Percentiles rank a stretch among this genome's conserved stretches.
Evolutionary conservation across 2,113 vertebrate species (phyloP).

Genomic region (Phrynosoma blainvillii): DNA sequence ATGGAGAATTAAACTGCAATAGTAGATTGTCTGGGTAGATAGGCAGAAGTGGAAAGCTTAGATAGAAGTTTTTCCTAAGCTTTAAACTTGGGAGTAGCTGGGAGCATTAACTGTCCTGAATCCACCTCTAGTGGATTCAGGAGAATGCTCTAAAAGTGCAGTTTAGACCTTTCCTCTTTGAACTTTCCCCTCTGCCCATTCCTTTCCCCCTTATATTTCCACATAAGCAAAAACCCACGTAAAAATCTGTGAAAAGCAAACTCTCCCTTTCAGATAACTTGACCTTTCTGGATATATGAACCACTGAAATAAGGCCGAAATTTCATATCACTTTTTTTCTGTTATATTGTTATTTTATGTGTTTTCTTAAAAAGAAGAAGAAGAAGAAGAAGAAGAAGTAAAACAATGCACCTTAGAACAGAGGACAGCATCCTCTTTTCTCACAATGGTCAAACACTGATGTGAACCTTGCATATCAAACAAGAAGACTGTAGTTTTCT

Average conservation of each 20-base stretch:
- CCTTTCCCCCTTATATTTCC: neutral
- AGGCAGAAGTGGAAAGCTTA: neutral
- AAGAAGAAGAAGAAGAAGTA: too few species aligned
- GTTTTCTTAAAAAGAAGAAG: too few species aligned
- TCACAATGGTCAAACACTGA: neutral
- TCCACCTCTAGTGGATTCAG: neutral
- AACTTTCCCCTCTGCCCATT: neutral
- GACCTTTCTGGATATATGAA: neutral
- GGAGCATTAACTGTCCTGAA: neutral
- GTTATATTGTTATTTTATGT: too few species aligned
- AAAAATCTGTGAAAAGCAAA: too few species aligned
- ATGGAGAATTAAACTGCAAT: conserved; percentile 74
- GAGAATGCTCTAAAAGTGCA: neutral
- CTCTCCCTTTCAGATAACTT: too few species aligned
- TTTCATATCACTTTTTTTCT: neutral
- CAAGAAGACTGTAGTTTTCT: neutral
- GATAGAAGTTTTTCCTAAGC: conserved; percentile 7
- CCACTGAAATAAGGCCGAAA: neutral
- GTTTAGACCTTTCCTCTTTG: neutral
- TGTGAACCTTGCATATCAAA: neutral
- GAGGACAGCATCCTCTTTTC: neutral
- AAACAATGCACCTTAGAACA: too few species aligned
- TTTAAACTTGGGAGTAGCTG: conserved; percentile 1
- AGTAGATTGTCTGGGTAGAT: conserved; percentile 58
- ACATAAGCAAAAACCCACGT: too few species aligned